phyloP scores from a whole-genome alignment of 1,140 invertebrate species.

The Drosophila biarmipes region DNA sequence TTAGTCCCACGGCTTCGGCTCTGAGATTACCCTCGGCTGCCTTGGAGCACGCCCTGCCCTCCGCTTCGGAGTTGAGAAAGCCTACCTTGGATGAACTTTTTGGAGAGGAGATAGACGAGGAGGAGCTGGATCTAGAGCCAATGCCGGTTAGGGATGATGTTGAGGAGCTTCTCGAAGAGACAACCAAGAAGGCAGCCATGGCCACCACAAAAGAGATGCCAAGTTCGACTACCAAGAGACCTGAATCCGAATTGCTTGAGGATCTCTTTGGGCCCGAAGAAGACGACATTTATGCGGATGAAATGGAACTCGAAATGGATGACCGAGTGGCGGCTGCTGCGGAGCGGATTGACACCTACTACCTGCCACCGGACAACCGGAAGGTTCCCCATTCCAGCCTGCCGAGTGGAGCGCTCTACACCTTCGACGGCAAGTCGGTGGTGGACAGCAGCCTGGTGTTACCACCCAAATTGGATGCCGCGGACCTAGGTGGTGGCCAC shows the following conservation, averaged over 20 bases:
- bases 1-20: slow-evolving; percentile 32
- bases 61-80: slow-evolving; percentile 53
- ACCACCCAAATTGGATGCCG: slow-evolving; percentile 85
- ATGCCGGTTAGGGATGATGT: background rate
- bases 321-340: slow-evolving; percentile 89
- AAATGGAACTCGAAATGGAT: slow-evolving; percentile 80
- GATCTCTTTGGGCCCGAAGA: slow-evolving; percentile 53
- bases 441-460: slow-evolving; percentile 87
- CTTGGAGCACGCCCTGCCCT: slow-evolving; percentile 54
- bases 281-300: slow-evolving; percentile 46
- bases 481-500: slow-evolving; percentile 58
- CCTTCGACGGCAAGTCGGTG: slow-evolving; percentile 90
- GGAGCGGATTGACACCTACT: slow-evolving; percentile 88
- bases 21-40: slow-evolving; percentile 57
- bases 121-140: slow-evolving; percentile 19
- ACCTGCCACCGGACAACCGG: slow-evolving; percentile 87
- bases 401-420: slow-evolving; percentile 86
- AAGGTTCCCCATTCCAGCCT: slow-evolving; percentile 82
- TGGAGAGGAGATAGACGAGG: slow-evolving; percentile 11
- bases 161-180: slow-evolving; percentile 15
- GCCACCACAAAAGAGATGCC: slow-evolving; percentile 10
- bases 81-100: slow-evolving; percentile 80
- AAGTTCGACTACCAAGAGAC: slow-evolving; percentile 1
- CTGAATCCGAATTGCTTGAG: slow-evolving; percentile 8
- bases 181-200: slow-evolving; percentile 8